phyloP scores from a whole-genome alignment of 1,140 invertebrate species.

The Thaumatotibia leucotreta region DNA sequence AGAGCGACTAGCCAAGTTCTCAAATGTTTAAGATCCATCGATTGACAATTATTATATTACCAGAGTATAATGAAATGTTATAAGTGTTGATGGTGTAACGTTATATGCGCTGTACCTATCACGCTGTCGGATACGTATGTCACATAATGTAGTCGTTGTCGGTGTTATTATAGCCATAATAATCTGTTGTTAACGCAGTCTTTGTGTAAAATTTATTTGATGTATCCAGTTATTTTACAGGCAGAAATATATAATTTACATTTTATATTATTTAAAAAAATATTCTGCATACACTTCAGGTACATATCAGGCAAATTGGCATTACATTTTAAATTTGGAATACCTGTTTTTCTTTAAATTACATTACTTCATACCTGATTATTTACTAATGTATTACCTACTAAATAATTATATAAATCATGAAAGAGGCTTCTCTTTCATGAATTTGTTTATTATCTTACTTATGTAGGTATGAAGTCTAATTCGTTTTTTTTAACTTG shows the following conservation, averaged over 20 bases:
- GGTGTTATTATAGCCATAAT: constrained; percentile 8
- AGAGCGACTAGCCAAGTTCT: not conserved
- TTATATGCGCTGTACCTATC: constrained; percentile 8
- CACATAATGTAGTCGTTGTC: constrained; percentile 10
- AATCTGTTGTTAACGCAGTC: constrained; percentile 2
- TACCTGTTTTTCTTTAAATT: too few species aligned
- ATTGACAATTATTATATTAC: not conserved
- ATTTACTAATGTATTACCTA: too few species aligned
- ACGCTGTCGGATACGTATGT: constrained; percentile 5
- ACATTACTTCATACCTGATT: too few species aligned
- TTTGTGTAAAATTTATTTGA: constrained; percentile 3
- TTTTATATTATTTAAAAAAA: not conserved
- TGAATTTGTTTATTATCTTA: too few species aligned
- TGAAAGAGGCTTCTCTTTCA: too few species aligned
- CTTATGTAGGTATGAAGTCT: too few species aligned
- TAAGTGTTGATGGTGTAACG: constrained; percentile 12
- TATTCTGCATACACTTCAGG: not conserved
- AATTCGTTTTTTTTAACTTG: too few species aligned
- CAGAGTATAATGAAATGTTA: constrained; percentile 2
- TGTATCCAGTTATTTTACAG: not conserved
- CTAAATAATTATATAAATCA: too few species aligned
- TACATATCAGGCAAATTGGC: too few species aligned
- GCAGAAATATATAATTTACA: not conserved
- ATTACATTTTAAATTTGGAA: too few species aligned
- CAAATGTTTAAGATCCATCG: not conserved